Evolutionary conservation across 2,888 invertebrate species (phyloP), one percentile per base, ranked within the genome.

Genomic region (Limnephilus auricula): DNA sequence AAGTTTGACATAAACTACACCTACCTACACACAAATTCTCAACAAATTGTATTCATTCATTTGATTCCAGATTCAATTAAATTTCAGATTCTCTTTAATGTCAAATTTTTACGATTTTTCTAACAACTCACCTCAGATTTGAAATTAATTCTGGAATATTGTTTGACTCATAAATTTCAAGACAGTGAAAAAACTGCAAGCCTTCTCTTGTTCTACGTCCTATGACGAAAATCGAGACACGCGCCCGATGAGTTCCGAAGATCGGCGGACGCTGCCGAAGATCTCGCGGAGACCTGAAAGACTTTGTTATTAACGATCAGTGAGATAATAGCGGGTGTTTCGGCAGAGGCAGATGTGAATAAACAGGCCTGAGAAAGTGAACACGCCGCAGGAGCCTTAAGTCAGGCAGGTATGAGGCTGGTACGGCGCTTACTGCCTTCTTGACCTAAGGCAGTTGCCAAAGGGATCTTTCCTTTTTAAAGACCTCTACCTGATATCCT

Each of bases 221-320:
- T n/a, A n/a, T n/a, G n/a, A n/a, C 78, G 37, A 65, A 31, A 31
- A 84, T 89, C 40, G 18, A 89, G 89, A 50, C 92, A 92, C 92
- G 92, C 92, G 92, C 65, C 92, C 92, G 92, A 37, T 50, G 86
- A 31, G 18, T 25, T 10, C 92, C 91, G 91, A 91, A 90, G 88
- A 25, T 34, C 45, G 80, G 79, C 91, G 91, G 78, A 91, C 50
- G 83, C 79, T 12, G 13, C 79, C 91, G 91, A 91, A 88, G 50
- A 30, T n/a, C 15, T 80, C 37, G 30, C 88, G 90, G 84, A 90
- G 18, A 12, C 80, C 88, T 86, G 79, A 84, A 89, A 84, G 40
- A 79, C 50, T 30, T 79, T 78, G 86, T 79, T 89, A 91, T 89
- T 86, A 86, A 88, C 91, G 83, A 91, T 83, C 84, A 40, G 83